phyloP scores from a whole-genome alignment of 2,113 vertebrate species.

The Poeciliopsis prolifica region DNA sequence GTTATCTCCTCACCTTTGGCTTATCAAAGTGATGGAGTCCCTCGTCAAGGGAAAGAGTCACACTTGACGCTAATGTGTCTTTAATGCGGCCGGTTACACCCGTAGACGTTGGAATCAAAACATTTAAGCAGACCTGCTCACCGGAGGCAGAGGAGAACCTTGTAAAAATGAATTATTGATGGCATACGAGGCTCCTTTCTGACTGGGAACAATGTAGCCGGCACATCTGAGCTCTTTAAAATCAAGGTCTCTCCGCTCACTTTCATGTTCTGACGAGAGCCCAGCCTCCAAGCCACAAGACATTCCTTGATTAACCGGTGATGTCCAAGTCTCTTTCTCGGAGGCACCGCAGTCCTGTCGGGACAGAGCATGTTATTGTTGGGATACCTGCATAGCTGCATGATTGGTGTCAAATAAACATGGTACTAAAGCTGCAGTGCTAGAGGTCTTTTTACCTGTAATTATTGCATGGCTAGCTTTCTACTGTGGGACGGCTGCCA shows the following conservation, averaged over 20 bases:
- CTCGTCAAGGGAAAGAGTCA: conserved; percentile 39
- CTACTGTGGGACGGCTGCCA: conserved; percentile 92
- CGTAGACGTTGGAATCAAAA: conserved; percentile 51
- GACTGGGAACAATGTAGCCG: conserved; percentile 65
- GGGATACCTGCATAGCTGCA: conserved; percentile 77
- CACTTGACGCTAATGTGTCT: conserved; percentile 54
- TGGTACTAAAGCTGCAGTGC: conserved; percentile 72
- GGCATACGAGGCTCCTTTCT: conserved; percentile 54
- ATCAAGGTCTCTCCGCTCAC: conserved; percentile 55
- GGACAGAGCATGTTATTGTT: conserved; percentile 74
- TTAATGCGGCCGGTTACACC: conserved; percentile 48
- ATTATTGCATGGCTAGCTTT: conserved; percentile 94
- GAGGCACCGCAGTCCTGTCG: conserved; percentile 65
- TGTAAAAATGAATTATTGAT: conserved; percentile 75
- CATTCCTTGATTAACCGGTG: conserved; percentile 52
- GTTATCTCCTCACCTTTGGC: conserved; percentile 19
- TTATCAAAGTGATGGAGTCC: conserved; percentile 19
- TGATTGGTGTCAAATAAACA: conserved; percentile 79
- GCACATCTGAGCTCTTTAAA: conserved; percentile 56
- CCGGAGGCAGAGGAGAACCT: conserved; percentile 56
- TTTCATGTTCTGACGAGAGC: conserved; percentile 72
- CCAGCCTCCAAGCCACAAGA: conserved; percentile 58
- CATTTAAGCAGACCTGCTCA: conserved; percentile 63
- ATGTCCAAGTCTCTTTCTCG: conserved; percentile 70
- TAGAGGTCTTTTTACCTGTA: conserved; percentile 91